A percentile compares a stretch with the other conserved stretches of the same genome.
Evolutionary conservation across 2,888 invertebrate genomes (phyloP).

Genomic region (Ophioninae sp.): DNA sequence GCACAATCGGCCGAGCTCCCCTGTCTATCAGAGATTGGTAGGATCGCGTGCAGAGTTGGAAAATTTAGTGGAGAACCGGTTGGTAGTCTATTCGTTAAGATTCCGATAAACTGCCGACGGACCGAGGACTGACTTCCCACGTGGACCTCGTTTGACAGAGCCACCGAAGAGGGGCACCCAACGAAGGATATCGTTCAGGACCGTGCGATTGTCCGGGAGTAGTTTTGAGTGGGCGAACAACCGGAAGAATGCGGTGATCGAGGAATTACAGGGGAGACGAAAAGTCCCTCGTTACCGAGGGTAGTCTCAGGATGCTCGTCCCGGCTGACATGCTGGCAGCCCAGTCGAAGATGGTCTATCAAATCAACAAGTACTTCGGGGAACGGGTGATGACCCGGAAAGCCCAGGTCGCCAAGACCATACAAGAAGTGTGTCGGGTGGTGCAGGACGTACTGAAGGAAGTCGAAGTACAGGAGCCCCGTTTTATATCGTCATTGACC

Average conservation of each 20-base stretch:
- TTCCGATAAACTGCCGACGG: slow-evolving; percentile 44
- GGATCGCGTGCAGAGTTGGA: neutral
- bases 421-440: slow-evolving; percentile 94
- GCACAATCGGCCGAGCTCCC: neutral
- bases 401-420: slow-evolving; percentile 92
- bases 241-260: slow-evolving; percentile 64
- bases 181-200: neutral
- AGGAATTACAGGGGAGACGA: slow-evolving; percentile 24
- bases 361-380: slow-evolving; percentile 96
- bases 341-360: slow-evolving; percentile 96
- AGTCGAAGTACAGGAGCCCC: slow-evolving; percentile 96
- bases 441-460: slow-evolving; percentile 97
- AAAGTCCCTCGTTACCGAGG: slow-evolving; percentile 39
- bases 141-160: slow-evolving; percentile 12
- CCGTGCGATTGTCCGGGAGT: neutral
- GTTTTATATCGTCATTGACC: slow-evolving; percentile 94
- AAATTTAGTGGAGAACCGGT: neutral
- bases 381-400: slow-evolving; percentile 94
- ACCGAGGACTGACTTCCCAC: slow-evolving; percentile 10
- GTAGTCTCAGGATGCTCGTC: slow-evolving; percentile 87
- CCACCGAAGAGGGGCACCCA: neutral
- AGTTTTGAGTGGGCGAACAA: neutral
- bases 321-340: slow-evolving; percentile 97
- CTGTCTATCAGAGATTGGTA: neutral
- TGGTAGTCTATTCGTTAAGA: neutral